Evolutionary conservation across 2,888 invertebrate species (phyloP), one percentile per base, ranked within the genome.

Genomic region (Lasioglossum malachurum): DNA sequence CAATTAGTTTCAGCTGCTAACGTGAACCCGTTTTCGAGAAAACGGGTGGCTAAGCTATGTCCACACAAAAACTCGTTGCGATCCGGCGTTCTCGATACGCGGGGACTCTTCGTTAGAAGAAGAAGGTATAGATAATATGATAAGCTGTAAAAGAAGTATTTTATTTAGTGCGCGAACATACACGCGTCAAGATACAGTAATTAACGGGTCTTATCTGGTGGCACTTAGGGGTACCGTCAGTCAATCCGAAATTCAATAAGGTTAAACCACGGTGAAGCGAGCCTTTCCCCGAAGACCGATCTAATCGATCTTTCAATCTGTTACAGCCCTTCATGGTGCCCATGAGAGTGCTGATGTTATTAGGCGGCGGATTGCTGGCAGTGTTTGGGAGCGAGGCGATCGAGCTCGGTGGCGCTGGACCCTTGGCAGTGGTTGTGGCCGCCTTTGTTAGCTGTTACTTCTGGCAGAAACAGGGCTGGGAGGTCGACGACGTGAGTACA

Each of bases 351-450:
- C 95, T 98, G 88, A 96, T 99, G 95, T 96, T 99, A 82, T 96
- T 99, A 84, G 96, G 97, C 16, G 98, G 98, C 4, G 98, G 98
- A 5, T 95, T 99, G 86, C 96, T 98, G 91, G 97, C 98, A 2
- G 97, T 99, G 77, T 97, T 99, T 92, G 99, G 99, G 19, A 98
- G 98, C 90, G 98, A 98, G 91, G 96, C 97, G 84, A 96, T 98
- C 83, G 98, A 95, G 53, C 96, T 97, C 87, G 96, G 97, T 7
- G 97, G 97, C 84, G 96, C 97, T 93, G 98, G 98, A 27, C 98
- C 99, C 5, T 96, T 99, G 67, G 98, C 97, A 8, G 98, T 98
- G 23, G 98, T 98, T 7, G 97, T 98, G 12, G 97, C 98, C 7
- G 97, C 98, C 0, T 98, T 98, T 94, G 96, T 98, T 78, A 98